Evolutionary conservation across 1,140 invertebrate genomes (phyloP), one percentile per base, ranked within the genome.

Genomic region (Cataglyphis hispanica): DNA sequence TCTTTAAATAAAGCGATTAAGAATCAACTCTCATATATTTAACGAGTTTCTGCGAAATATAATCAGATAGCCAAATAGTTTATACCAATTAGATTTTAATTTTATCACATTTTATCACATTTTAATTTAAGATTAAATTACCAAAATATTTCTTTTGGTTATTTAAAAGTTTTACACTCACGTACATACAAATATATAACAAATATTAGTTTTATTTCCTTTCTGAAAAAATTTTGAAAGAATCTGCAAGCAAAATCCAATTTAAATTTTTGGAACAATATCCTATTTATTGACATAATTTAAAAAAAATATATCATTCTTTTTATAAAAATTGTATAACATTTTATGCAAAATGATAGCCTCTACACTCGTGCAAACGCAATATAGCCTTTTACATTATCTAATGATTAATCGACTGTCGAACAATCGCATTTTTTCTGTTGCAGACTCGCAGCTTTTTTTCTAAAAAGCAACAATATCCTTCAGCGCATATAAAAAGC

Each of bases 111-210:
- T 13, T 58, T 16, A 31, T 2, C 7, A 31, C 22, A n/a, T 25
- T 76, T 61, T 31, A 77, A 77, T 64, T 77, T 8, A 37, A 75
- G n/a, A 25, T 76, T 61, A 16, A 40, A 76, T 7, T 60, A 8
- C 10, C 10, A 61, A n/a, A 16, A 50, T 50, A 61, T 61, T 63
- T 63, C 0, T 61, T n/a, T n/a, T 27, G 16, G 1, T 11, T 27
- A 76, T 31, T 43, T 76, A 3, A 10, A 43, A 27, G 25, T 11
- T 58, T 2, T 46, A 8, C 43, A 43, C 8, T 11, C 40, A 43
- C 10, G 40, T 11, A 11, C 13, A 46, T 0, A 16, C 0, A 46
- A 46, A 46, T 4, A 46, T 46, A 4, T 46, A 46, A 46, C 13
- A 46, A 56, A 56, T 56, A 56, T 56, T 56, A 56, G 6, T n/a